A percentile compares a stretch with the other conserved stretches of the same genome.
These are phyloP conservation scores for Mastacembelus armatus DNA, from an alignment of 2,797 vertebrate species.

Conservation along the genomic window DNA sequence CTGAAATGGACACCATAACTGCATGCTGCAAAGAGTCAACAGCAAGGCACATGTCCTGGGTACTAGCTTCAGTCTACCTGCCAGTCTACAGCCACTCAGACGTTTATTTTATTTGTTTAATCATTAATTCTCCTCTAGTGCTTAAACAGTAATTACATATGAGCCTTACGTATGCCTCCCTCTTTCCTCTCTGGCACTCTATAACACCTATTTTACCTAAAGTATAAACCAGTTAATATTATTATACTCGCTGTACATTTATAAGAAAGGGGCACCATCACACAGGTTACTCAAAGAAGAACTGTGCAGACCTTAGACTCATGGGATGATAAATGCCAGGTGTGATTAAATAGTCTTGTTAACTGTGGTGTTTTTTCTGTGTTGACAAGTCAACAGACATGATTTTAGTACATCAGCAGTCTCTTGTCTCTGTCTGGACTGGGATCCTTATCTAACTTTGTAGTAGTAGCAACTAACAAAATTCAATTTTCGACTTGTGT, in stretches of 20 bases:
- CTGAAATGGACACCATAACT: not conserved
- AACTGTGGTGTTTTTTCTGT: not conserved
- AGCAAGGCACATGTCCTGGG: slow-evolving; percentile 3
- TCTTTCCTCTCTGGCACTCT: not conserved
- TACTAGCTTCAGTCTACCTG: not conserved
- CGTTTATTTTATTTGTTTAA: too few relatives aligned
- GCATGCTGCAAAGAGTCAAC: slow-evolving; percentile 5
- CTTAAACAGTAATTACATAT: too few relatives aligned
- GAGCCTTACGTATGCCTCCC: not conserved
- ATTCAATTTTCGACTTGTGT: too few relatives aligned
- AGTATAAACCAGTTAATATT: not conserved
- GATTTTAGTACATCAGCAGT: too few relatives aligned
- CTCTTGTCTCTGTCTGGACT: not conserved
- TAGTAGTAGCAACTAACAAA: too few relatives aligned
- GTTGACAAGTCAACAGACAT: not conserved
- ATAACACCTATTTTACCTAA: not conserved
- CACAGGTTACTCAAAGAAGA: too few relatives aligned
- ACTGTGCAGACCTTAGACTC: too few relatives aligned
- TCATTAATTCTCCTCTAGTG: too few relatives aligned
- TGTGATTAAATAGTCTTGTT: not conserved
- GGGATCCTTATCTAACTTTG: not conserved
- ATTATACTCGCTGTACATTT: too few relatives aligned
- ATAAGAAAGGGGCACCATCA: too few relatives aligned
- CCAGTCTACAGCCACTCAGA: too few relatives aligned
- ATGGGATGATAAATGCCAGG: not conserved